Evolutionary conservation across 2,888 invertebrate species (phyloP), one percentile per base, ranked within the genome.

Genomic region (Pristionchus fissidentatus): DNA sequence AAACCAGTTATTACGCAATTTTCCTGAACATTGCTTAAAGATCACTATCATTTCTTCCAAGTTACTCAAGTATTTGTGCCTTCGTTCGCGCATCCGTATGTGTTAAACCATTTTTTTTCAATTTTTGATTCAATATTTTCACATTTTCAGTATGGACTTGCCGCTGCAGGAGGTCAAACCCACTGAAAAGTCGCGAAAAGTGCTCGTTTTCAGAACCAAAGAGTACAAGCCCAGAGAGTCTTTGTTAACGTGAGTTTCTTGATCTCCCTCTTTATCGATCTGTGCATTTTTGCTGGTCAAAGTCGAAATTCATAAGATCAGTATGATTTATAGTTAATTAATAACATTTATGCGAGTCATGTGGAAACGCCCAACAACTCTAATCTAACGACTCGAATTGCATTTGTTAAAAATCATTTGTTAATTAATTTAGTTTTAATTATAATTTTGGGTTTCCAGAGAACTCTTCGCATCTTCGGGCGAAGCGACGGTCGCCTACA

Each of bases 401-500:
- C n/a, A n/a, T n/a, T n/a, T n/a, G n/a, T n/a, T n/a, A n/a, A n/a
- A n/a, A n/a, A n/a, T n/a, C n/a, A n/a, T n/a, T n/a, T n/a, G n/a
- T n/a, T n/a, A n/a, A n/a, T n/a, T n/a, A n/a, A n/a, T n/a, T n/a
- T n/a, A n/a, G n/a, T n/a, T n/a, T n/a, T n/a, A n/a, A n/a, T 15
- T n/a, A 26, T 57, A 5, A 1, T 26, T 57, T 57, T 57, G 26
- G 26, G 22, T 57, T 75, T 77, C 22, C 52, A 66, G 55, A 38
- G 66, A 52, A 10, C 83, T 66, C 15, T 84, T 87, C 70, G 85
- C 87, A 38, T 84, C 85, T 57, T 85, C 88, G 22, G 85, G 86
- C 22, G 85, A 87, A 66, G 87, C 86, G 83, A 87, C 87, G n/a
- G 87, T 91, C 32, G 85, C 90, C 15, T 90, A 88, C 87, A 91